phyloP scores from a whole-genome alignment of 2,113 vertebrate species.

The Petrocephalus microphthalmus region DNA sequence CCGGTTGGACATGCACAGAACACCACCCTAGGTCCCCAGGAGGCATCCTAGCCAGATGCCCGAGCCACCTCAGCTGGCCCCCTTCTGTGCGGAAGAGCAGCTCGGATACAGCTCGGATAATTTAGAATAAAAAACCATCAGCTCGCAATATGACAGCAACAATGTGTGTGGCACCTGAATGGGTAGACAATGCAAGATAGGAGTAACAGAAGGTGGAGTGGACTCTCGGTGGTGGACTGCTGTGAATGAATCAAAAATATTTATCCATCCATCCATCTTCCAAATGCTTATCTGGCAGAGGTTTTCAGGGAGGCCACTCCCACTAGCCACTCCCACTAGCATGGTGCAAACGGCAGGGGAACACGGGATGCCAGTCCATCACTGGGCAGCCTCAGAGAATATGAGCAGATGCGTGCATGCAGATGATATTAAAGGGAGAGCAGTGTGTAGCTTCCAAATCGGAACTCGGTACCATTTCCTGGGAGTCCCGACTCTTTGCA shows the following conservation, averaged over 20 bases:
- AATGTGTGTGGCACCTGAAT: background rate
- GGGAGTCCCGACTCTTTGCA: background rate
- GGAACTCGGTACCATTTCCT: background rate
- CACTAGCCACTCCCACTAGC: background rate
- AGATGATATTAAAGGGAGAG: background rate
- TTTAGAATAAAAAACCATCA: too few relatives aligned
- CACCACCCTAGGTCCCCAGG: too few relatives aligned
- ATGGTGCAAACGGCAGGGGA: background rate
- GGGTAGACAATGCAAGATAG: background rate
- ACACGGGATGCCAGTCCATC: background rate
- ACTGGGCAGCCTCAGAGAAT: background rate
- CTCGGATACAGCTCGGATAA: too few relatives aligned
- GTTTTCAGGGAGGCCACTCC: background rate
- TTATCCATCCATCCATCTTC: background rate
- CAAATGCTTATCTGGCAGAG: background rate
- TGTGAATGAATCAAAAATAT: background rate
- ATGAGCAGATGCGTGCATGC: background rate
- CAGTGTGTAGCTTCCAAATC: background rate
- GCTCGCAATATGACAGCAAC: background rate
- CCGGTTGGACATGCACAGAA: too few relatives aligned
- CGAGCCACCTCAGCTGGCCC: too few relatives aligned
- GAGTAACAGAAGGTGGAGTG: background rate
- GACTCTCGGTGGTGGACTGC: background rate
- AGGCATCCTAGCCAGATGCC: too few relatives aligned
- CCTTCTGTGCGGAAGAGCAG: too few relatives aligned